A percentile compares a stretch with the other conserved stretches of the same genome.
These are phyloP conservation scores for Papilio xuthus DNA, from an alignment of 1,140 invertebrate species.

Conservation along the genomic window DNA sequence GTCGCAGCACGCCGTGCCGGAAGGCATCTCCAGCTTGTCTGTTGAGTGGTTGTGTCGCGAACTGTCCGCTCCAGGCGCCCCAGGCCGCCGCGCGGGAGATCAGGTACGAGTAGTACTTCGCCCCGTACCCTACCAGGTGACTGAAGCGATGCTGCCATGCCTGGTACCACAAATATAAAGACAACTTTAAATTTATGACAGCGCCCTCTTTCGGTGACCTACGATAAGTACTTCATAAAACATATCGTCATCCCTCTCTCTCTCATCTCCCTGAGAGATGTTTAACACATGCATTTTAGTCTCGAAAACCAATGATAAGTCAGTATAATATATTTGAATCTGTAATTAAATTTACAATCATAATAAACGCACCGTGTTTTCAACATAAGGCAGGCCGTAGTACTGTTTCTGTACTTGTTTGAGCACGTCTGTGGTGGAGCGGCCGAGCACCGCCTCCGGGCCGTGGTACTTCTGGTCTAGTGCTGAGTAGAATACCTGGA, in stretches of 20 bases:
- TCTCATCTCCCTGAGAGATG: background rate
- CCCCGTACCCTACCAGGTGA: constrained; percentile 98
- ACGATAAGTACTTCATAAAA: background rate
- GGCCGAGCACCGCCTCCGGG: constrained; percentile 75
- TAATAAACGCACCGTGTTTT: constrained; percentile 90
- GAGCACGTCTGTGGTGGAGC: constrained; percentile 90
- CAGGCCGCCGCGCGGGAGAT: constrained; percentile 96
- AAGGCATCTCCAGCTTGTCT: constrained; percentile 89
- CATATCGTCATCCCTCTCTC: too few species aligned
- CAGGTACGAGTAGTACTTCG: constrained; percentile 99
- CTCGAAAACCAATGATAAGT: too few species aligned
- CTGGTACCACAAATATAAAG: constrained; percentile 60
- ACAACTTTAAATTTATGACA: background rate
- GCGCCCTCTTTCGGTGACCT: background rate
- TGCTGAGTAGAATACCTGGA: constrained; percentile 89
- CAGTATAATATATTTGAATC: too few species aligned
- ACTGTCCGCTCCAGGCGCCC: constrained; percentile 95
- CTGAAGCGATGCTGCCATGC: constrained; percentile 98
- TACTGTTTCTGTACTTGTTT: constrained; percentile 90
- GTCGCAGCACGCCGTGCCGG: constrained; percentile 88
- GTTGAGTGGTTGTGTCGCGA: constrained; percentile 91
- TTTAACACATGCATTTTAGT: too few species aligned
- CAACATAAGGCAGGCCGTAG: constrained; percentile 93
- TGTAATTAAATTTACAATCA: too few species aligned
- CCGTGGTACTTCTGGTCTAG: constrained; percentile 96